Evolutionary conservation across 2,113 vertebrate genomes (phyloP).

Genomic region (Oreotrochilus melanogaster): DNA sequence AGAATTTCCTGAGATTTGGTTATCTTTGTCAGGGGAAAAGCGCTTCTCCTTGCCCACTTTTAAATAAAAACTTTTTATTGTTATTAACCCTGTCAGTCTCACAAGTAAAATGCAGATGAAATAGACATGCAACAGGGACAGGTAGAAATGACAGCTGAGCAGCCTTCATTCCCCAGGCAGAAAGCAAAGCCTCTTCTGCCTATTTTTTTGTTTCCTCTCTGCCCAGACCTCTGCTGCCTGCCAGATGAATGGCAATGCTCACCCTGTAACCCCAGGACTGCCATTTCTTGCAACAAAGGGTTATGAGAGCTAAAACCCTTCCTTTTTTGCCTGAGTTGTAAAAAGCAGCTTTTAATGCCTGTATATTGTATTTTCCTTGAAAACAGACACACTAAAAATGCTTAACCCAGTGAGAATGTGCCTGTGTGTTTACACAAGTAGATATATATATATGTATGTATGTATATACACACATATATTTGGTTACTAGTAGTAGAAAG

Average conservation of each 20-base stretch:
- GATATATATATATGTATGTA: not conserved
- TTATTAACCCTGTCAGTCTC: not conserved
- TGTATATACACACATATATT: not conserved
- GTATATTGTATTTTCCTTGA: not conserved
- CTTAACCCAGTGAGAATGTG: not conserved
- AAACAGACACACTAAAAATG: not conserved
- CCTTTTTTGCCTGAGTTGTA: not conserved
- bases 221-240: not conserved
- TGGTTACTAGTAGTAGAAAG: constrained; percentile 9
- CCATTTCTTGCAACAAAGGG: not conserved
- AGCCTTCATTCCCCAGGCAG: fast-evolving
- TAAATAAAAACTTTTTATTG: not conserved
- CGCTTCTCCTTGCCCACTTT: not conserved
- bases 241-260: not conserved
- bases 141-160: not conserved
- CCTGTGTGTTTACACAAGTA: not conserved
- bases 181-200: not conserved
- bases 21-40: not conserved
- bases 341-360: not conserved
- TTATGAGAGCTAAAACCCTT: not conserved
- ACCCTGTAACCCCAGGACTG: fast-evolving
- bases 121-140: fast-evolving
- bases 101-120: not conserved
- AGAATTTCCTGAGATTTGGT: constrained; percentile 20
- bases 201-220: not conserved